Conservation (phyloP, 2,888 invertebrate genomes). For the Melieria omissa region DNA sequence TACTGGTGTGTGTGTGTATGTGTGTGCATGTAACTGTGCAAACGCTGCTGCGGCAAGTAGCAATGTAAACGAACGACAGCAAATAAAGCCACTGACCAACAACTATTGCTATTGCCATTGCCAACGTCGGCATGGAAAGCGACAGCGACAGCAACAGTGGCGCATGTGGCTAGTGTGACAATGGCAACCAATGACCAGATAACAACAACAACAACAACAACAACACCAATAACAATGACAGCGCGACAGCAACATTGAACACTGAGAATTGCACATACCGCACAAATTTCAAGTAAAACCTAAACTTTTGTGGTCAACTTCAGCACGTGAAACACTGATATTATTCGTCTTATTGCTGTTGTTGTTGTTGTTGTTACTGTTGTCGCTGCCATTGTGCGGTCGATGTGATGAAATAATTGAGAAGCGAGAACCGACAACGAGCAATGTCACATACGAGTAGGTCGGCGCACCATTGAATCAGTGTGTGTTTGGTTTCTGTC, state of each 20-base stretch:
- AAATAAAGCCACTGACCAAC: no score
- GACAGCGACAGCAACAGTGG: no score
- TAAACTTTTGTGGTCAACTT: constrained; percentile 30
- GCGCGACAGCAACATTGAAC: no score
- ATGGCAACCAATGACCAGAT: no score
- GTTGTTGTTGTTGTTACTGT: constrained; percentile 22
- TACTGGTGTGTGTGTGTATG: background rate
- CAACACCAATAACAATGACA: no score
- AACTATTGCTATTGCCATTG: no score
- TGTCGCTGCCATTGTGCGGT: constrained; percentile 16
- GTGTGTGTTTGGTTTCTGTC: no score
- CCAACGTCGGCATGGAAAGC: no score
- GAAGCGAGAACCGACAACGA: constrained; percentile 13
- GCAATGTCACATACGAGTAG: constrained; percentile 16
- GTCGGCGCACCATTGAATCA: background rate
- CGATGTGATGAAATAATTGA: constrained; percentile 31
- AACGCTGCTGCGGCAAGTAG: background rate
- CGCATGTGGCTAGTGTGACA: no score
- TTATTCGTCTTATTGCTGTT: constrained; percentile 12
- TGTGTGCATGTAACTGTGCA: background rate
- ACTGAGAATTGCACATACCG: no score
- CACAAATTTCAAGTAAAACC: background rate
- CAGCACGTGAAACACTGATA: constrained; percentile 2
- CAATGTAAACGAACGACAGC: no score
- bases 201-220: no score